Conservation (phyloP, 1,140 invertebrate species). For the Araneus ventricosus region DNA sequence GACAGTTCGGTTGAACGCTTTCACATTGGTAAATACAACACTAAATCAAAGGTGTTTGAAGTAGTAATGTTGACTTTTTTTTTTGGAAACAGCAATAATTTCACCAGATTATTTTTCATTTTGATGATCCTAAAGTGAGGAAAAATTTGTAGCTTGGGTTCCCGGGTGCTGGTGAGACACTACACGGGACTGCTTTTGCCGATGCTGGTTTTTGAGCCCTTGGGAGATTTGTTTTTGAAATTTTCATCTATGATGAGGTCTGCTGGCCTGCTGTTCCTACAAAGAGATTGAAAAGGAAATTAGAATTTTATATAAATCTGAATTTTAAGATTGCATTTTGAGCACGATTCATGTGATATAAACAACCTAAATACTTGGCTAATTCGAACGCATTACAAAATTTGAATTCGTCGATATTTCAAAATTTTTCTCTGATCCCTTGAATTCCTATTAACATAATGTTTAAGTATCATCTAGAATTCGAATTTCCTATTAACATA, state of each 20-base stretch:
- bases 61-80: constrained; percentile 64
- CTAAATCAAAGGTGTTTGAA: constrained; percentile 64
- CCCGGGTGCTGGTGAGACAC: too few relatives aligned
- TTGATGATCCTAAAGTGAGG: constrained; percentile 14
- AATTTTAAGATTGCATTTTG: too few relatives aligned
- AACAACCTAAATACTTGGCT: too few relatives aligned
- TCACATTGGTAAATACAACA: constrained; percentile 53
- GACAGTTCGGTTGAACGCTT: constrained; percentile 48
- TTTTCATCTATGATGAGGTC: constrained; percentile 74
- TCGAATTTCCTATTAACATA: too few relatives aligned
- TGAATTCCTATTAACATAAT: too few relatives aligned
- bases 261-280: constrained; percentile 61
- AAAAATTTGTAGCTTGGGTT: neutral
- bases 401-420: too few relatives aligned
- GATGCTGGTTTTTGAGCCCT: constrained; percentile 73
- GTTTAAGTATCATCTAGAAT: too few relatives aligned
- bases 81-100: constrained; percentile 40
- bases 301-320: too few relatives aligned
- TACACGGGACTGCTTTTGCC: constrained; percentile 74
- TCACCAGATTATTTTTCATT: constrained; percentile 17
- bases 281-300: neutral
- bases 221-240: constrained; percentile 72
- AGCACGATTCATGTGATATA: too few relatives aligned
- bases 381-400: too few relatives aligned
- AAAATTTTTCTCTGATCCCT: too few relatives aligned